These are phyloP conservation scores for Lepidurus couesii DNA, from an alignment of 1,140 invertebrate genomes.

Conservation along the genomic window DNA sequence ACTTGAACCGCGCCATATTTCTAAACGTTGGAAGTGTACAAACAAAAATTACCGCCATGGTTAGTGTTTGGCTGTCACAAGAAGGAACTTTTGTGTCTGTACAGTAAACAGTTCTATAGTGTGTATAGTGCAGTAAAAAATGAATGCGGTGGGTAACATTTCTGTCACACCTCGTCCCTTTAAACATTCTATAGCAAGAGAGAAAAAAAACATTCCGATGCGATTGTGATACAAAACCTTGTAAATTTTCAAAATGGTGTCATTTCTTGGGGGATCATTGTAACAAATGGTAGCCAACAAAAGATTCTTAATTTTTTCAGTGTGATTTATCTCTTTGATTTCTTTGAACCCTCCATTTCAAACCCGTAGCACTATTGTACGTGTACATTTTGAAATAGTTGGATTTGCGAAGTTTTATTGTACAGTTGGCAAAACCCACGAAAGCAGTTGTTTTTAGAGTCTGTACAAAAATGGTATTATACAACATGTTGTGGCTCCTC, in stretches of 20 bases:
- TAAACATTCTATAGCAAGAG: too few species aligned
- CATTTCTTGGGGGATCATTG: background rate
- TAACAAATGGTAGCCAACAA: constrained; percentile 20
- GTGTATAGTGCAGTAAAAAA: too few species aligned
- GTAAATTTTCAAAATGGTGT: background rate
- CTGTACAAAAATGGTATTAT: background rate
- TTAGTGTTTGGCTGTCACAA: too few species aligned
- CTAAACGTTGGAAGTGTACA: too few species aligned
- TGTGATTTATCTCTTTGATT: background rate
- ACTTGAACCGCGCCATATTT: too few species aligned
- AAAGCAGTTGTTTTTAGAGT: background rate
- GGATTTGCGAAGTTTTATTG: background rate
- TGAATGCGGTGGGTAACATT: too few species aligned
- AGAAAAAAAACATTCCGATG: constrained; percentile 12
- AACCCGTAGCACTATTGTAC: background rate
- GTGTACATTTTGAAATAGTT: background rate
- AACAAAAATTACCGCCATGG: too few species aligned
- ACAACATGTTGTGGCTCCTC: too few species aligned
- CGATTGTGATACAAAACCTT: background rate
- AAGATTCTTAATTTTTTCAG: background rate
- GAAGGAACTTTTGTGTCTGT: too few species aligned
- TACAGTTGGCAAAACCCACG: background rate
- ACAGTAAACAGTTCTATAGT: too few species aligned
- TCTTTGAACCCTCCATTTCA: background rate
- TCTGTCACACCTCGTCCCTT: too few species aligned